phyloP scores from a whole-genome alignment of 2,888 invertebrate species.

The Abrostola triplasia region DNA sequence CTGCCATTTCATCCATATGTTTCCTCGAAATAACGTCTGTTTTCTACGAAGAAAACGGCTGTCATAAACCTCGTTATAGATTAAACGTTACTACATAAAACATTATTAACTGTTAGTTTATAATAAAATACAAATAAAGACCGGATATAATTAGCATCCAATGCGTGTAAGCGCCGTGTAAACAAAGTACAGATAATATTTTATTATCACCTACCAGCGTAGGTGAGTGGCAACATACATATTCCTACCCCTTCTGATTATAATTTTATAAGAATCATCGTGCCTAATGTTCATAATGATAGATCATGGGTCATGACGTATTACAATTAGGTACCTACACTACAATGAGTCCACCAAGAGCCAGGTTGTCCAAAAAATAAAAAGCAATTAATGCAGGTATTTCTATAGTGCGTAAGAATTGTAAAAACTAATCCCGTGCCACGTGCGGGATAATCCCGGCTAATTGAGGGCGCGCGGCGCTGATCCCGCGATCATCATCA shows the following conservation, averaged over 20 bases:
- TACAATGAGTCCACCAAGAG: too few species aligned
- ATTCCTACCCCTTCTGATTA: too few species aligned
- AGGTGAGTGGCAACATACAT: not conserved
- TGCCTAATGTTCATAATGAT: too few species aligned
- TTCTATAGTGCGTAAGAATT: slow-evolving; percentile 51
- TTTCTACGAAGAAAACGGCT: slow-evolving; percentile 85
- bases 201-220: not conserved
- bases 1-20: slow-evolving; percentile 86
- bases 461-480: slow-evolving; percentile 81
- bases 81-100: slow-evolving; percentile 73
- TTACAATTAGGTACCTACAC: too few species aligned
- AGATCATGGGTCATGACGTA: too few species aligned
- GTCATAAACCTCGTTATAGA: slow-evolving; percentile 83
- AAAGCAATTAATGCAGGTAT: slow-evolving; percentile 55
- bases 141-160: slow-evolving; percentile 51
- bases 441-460: slow-evolving; percentile 85
- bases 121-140: slow-evolving; percentile 71
- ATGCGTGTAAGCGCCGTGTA: not conserved
- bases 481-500: slow-evolving; percentile 84
- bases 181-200: not conserved
- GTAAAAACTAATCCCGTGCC: slow-evolving; percentile 71
- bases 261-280: too few species aligned
- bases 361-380: slow-evolving; percentile 44
- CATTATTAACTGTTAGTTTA: slow-evolving; percentile 82
- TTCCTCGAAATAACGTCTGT: slow-evolving; percentile 88